phyloP scores from a whole-genome alignment of 1,140 invertebrate genomes.

The Anagrus nilaparvatae region DNA sequence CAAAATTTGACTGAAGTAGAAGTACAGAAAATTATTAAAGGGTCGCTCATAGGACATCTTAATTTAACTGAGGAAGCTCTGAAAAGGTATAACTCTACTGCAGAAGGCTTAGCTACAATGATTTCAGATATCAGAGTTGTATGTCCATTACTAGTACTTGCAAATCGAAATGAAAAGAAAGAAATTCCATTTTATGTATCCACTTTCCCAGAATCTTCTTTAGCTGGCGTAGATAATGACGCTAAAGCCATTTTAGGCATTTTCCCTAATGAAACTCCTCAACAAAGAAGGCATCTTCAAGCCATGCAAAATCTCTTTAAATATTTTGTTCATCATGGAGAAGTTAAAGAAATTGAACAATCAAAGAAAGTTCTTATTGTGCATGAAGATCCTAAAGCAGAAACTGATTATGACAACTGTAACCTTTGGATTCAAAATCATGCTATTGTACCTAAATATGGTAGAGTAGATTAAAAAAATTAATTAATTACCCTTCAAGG shows the following conservation, averaged over 20 bases:
- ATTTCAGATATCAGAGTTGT: constrained; percentile 70
- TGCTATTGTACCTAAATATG: constrained; percentile 56
- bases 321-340: constrained; percentile 64
- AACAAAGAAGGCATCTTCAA: constrained; percentile 60
- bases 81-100: constrained; percentile 50
- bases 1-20: no score
- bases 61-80: constrained; percentile 51
- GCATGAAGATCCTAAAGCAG: constrained; percentile 54
- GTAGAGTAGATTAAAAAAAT: constrained; percentile 48
- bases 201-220: constrained; percentile 45
- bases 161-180: constrained; percentile 46
- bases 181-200: constrained; percentile 64
- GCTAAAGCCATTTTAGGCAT: constrained; percentile 68
- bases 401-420: constrained; percentile 56
- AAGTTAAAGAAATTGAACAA: constrained; percentile 44
- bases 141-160: constrained; percentile 61
- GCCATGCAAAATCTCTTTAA: constrained; percentile 76
- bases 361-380: constrained; percentile 50
- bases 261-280: constrained; percentile 56
- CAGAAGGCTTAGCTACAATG: constrained; percentile 55
- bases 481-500: neutral
- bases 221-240: constrained; percentile 56
- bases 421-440: constrained; percentile 64
- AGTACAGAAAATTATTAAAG: constrained; percentile 49
- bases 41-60: constrained; percentile 51